phyloP scores from a whole-genome alignment of 2,113 vertebrate genomes.

The Lamprologus lemairii region DNA sequence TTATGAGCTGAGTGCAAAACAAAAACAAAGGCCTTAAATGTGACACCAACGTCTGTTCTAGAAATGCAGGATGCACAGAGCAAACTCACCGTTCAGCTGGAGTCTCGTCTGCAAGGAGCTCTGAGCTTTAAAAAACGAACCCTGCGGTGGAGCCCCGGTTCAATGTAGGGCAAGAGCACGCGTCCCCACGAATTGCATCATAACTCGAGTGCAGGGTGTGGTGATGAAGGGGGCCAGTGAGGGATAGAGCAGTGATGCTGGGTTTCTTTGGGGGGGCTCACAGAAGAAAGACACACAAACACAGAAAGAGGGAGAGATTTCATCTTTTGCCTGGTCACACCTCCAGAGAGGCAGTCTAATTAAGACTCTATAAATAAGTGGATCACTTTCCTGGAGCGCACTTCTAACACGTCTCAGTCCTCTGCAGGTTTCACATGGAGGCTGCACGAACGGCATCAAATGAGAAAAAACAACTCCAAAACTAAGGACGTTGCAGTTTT shows the following conservation, averaged over 20 bases:
- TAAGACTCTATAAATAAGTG: conserved; percentile 65
- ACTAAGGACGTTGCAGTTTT: conserved; percentile 2
- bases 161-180: conserved; percentile 20
- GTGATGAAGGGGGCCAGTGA: conserved; percentile 41
- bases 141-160: not conserved
- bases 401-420: conserved; percentile 38
- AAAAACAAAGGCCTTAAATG: not conserved
- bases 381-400: conserved; percentile 54
- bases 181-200: conserved; percentile 26
- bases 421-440: conserved; percentile 17
- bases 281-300: conserved; percentile 15
- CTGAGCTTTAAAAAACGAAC: not conserved
- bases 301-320: conserved; percentile 33
- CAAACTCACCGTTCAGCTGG: conserved; percentile 44
- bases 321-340: conserved; percentile 39
- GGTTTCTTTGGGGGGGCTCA: not conserved
- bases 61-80: not conserved
- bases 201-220: conserved; percentile 42
- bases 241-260: conserved; percentile 21
- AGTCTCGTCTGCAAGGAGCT: not conserved
- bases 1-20: not conserved
- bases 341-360: conserved; percentile 59
- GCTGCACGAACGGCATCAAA: conserved; percentile 8
- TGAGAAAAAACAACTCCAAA: not conserved
- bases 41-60: not conserved